phyloP scores from a whole-genome alignment of 92 coral and sea anemone genomes.

The Palythoa caribaeorum region DNA sequence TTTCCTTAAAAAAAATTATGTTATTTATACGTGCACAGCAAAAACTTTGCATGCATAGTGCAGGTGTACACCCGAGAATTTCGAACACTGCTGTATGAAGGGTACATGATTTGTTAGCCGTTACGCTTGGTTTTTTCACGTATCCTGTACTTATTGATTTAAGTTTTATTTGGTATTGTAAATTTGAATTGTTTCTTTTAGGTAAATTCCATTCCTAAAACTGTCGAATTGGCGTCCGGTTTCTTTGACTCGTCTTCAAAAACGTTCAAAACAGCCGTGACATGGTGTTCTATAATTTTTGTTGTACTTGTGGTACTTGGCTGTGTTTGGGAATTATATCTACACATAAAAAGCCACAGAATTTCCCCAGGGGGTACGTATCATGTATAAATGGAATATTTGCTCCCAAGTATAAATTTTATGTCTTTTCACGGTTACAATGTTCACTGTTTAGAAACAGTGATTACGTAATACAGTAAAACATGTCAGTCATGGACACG shows the following conservation, averaged over 20 bases:
- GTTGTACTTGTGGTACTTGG: constrained; percentile 13
- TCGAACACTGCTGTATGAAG: background rate
- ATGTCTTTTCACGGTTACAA: no score
- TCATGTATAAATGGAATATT: background rate
- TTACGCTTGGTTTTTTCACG: background rate
- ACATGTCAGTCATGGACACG: no score
- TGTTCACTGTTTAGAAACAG: no score
- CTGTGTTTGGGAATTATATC: constrained; percentile 35
- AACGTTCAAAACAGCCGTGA: background rate
- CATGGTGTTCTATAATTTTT: constrained; percentile 9
- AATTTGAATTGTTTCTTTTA: background rate
- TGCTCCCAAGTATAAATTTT: no score
- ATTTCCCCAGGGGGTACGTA: constrained; percentile 15
- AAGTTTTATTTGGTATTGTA: background rate
- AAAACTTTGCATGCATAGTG: no score
- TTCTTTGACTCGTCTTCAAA: constrained; percentile 5
- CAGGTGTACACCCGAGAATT: no score
- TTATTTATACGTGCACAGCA: no score
- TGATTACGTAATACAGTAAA: no score
- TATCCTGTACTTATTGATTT: background rate
- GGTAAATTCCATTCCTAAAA: constrained; percentile 29
- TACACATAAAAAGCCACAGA: background rate
- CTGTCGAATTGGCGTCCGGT: constrained; percentile 22
- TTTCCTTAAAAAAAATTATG: background rate
- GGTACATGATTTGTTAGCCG: background rate